Conservation (phyloP, 2,888 invertebrate genomes). For the Dolomedes plantarius region DNA sequence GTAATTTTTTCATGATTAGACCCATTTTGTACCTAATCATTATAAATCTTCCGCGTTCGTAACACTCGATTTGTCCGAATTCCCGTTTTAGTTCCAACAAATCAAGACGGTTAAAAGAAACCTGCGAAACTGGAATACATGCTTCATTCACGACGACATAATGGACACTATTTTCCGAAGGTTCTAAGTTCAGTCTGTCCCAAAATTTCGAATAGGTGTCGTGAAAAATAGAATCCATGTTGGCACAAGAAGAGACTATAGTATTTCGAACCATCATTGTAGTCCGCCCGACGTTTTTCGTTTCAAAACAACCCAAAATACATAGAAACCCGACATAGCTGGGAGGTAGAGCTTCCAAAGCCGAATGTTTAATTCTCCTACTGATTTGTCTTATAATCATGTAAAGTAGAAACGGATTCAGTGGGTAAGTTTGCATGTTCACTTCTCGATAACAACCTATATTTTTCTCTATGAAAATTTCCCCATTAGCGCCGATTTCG, state of each 20-base stretch:
- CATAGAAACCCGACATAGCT: conserved; percentile 38
- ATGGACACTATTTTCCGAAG: too few species aligned
- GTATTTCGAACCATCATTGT: conserved; percentile 40
- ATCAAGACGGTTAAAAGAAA: background rate
- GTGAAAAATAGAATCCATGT: too few species aligned
- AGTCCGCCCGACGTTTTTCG: conserved; percentile 35
- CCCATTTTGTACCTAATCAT: background rate
- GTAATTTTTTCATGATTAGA: background rate
- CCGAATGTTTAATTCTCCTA: too few species aligned
- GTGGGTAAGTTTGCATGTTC: conserved; percentile 27
- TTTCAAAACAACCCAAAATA: conserved; percentile 34
- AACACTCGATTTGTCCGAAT: background rate
- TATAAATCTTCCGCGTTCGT: background rate
- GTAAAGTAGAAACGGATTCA: conserved; percentile 36
- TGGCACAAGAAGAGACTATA: too few species aligned
- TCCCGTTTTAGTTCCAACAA: background rate
- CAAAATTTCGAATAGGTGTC: too few species aligned
- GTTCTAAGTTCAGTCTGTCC: too few species aligned
- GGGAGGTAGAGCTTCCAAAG: too few species aligned
- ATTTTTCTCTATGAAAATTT: conserved; percentile 39
- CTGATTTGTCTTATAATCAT: too few species aligned
- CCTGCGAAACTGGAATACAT: background rate
- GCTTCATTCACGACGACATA: conserved; percentile 17
- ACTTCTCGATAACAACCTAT: conserved; percentile 37
- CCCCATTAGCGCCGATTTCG: conserved; percentile 36